Evolutionary conservation across 2,888 invertebrate genomes (phyloP), one percentile per base, ranked within the genome.

Genomic region (Morinoia aosen): DNA sequence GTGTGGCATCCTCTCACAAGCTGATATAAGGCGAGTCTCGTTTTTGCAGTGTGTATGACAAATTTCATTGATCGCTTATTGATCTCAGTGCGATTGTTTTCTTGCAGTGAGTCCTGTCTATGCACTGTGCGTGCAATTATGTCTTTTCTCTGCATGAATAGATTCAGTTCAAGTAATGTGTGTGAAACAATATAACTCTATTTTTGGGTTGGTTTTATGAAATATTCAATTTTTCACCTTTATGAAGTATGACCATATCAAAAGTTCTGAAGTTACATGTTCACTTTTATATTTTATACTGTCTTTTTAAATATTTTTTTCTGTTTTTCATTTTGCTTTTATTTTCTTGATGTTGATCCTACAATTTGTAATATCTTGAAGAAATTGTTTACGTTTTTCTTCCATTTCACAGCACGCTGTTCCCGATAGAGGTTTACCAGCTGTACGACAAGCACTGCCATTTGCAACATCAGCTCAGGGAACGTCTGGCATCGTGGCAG

Each of bases 371-470:
- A 10, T 33, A 25, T 33, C 19, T 76, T 76, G 76, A 25, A 33
- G 0, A 33, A 76, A 33, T 76, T 33, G 19, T 76, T 16, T 3
- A 33, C 61, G 61, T 19, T 76, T 76, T 7, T 25, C 40, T 40
- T 90, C 19, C 39, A 16, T 40, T 90, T 48, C 88, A 25, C 96
- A 97, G 97, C 96, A 97, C 97, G 12, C 97, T 97, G 96, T 97
- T 97, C 96, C 97, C 97, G 3, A 97, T 97, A 56, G 97, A 97
- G 97, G 97, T 97, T 58, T 97, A 97, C 94, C 97, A 97, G 91
- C 97, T 97, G 95, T 97, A 97, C 96, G 97, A 97, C 95, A 97
- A 97, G 96, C 97, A 97, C 97, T 97, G 97, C 96, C 97, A 97
- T 64, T 97, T 97, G 95, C 97, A 97, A 95, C 97, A 97, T 64